Percentiles rank a stretch among this genome's conserved stretches.
Conservation (phyloP, 1,140 invertebrate species). For the Aphis gossypii region DNA sequence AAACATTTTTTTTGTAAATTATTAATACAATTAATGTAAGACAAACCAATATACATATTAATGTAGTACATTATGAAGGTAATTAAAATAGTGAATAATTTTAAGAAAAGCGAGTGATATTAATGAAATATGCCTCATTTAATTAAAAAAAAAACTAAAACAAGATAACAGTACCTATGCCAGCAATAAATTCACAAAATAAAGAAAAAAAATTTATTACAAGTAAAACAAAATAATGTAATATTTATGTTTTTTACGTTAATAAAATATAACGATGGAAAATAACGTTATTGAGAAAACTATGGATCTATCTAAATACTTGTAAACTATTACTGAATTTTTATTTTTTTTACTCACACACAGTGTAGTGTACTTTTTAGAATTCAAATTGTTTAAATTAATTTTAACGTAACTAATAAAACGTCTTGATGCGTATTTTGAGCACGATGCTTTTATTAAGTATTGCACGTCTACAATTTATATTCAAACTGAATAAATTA, state of each 20-base stretch:
- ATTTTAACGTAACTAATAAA: neutral
- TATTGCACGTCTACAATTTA: neutral
- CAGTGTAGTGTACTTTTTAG: neutral
- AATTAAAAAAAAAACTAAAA: neutral
- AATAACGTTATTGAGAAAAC: neutral
- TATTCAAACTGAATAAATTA: neutral
- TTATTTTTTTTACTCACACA: neutral
- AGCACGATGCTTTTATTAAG: neutral
- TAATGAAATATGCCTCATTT: too few species aligned
- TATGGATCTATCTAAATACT: neutral
- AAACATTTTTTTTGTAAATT: too few species aligned
- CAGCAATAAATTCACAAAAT: neutral
- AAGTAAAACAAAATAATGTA: neutral
- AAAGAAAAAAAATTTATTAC: neutral
- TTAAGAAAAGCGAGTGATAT: too few species aligned
- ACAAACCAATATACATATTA: neutral
- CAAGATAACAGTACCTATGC: neutral
- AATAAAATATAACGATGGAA: neutral
- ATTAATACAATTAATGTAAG: too few species aligned
- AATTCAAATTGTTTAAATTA: neutral
- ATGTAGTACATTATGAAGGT: neutral
- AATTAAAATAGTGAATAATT: neutral
- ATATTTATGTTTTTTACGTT: neutral
- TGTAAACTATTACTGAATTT: neutral
- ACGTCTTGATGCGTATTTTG: neutral